These are phyloP conservation scores for Drosophila kuntzei DNA, from an alignment of 2,888 invertebrate genomes.

Conservation along the genomic window DNA sequence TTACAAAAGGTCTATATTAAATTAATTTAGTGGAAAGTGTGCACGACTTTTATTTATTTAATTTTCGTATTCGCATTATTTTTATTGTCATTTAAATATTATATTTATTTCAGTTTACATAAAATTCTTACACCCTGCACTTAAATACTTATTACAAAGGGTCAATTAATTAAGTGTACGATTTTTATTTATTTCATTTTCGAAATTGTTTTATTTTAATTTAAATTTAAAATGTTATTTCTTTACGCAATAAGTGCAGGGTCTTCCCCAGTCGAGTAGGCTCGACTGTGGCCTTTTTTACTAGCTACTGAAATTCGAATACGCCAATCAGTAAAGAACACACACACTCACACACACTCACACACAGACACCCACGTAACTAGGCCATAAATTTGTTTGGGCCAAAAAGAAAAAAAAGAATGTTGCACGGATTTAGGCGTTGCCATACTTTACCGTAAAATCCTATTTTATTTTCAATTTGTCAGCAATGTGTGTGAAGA, in stretches of 20 bases:
- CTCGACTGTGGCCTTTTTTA: background rate
- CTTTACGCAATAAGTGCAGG: background rate
- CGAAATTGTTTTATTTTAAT: background rate
- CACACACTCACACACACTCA: slow-evolving; percentile 9
- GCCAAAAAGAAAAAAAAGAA: slow-evolving; percentile 29
- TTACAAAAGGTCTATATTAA: too few relatives aligned
- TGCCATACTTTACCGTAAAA: slow-evolving; percentile 67
- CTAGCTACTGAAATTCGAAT: background rate
- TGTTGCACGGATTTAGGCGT: slow-evolving; percentile 56
- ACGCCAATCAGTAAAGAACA: slow-evolving; percentile 18
- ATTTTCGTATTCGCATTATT: too few relatives aligned
- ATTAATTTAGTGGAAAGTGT: too few relatives aligned
- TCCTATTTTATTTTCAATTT: slow-evolving; percentile 78
- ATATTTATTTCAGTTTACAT: too few relatives aligned
- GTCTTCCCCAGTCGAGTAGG: background rate
- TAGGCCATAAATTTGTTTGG: slow-evolving; percentile 55
- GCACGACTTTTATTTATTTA: too few relatives aligned
- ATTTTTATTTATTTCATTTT: too few relatives aligned
- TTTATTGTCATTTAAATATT: too few relatives aligned
- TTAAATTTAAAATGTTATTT: background rate
- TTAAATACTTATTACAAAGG: too few relatives aligned
- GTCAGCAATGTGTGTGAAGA: slow-evolving; percentile 45
- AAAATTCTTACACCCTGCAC: too few relatives aligned
- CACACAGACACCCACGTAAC: slow-evolving; percentile 29
- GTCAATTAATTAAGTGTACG: too few relatives aligned